Conservation (phyloP, 2,888 invertebrate species). For the Chaitophorus viminalis region DNA sequence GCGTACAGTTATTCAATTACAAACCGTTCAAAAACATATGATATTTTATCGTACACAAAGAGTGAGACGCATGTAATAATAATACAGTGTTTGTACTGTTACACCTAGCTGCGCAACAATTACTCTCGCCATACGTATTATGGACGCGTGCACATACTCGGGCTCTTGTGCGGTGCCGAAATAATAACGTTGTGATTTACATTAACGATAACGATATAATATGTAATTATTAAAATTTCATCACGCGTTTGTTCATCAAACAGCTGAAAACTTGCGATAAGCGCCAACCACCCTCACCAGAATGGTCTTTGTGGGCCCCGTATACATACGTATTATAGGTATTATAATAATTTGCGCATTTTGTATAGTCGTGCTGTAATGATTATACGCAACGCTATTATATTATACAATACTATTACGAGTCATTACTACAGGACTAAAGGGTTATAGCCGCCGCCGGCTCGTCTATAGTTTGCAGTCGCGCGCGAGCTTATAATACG, state of each 20-base stretch:
- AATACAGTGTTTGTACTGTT: too few relatives aligned
- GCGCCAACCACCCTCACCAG: not conserved
- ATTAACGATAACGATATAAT: not conserved
- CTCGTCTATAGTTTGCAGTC: not conserved
- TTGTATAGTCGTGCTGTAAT: too few relatives aligned
- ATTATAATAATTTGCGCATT: not conserved
- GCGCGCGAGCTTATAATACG: too few relatives aligned
- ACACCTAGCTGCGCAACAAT: too few relatives aligned
- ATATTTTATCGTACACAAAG: too few relatives aligned
- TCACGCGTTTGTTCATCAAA: constrained; percentile 4
- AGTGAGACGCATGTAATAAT: too few relatives aligned
- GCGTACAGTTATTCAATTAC: not conserved
- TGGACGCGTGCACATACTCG: too few relatives aligned
- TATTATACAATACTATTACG: too few relatives aligned
- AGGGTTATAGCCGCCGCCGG: not conserved
- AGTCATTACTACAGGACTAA: not conserved
- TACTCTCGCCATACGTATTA: too few relatives aligned
- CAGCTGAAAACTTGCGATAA: constrained; percentile 34
- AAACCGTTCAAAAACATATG: not conserved
- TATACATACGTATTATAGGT: too few relatives aligned
- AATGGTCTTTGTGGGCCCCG: not conserved
- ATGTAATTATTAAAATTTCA: not conserved
- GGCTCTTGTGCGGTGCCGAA: not conserved
- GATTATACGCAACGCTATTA: not conserved
- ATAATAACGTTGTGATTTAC: not conserved